These are phyloP conservation scores for Trissolcus basalis DNA, from an alignment of 1,140 invertebrate genomes.

Conservation along the genomic window DNA sequence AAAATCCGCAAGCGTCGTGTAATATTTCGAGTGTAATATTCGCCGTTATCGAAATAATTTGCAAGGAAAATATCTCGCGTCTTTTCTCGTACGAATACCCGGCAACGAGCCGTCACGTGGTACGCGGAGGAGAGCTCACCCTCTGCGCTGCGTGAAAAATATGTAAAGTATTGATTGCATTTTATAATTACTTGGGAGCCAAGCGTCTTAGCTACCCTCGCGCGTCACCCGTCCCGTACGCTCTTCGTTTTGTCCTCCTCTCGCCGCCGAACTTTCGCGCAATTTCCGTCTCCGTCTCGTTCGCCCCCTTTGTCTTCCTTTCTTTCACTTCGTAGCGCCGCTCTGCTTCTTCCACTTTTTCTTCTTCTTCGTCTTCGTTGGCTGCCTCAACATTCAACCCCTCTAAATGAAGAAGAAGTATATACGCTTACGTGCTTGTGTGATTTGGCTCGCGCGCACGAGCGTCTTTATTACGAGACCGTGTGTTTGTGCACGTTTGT, in stretches of 20 bases:
- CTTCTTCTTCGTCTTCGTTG: conserved; percentile 40
- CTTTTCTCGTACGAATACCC: conserved; percentile 59
- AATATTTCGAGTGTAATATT: conserved; percentile 44
- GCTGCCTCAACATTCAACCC: conserved; percentile 25
- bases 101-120: conserved; percentile 58
- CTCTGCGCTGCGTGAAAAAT: conserved; percentile 74
- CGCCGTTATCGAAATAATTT: conserved; percentile 47
- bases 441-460: conserved; percentile 48
- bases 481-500: conserved; percentile 39
- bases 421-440: conserved; percentile 54
- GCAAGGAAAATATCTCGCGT: conserved; percentile 49
- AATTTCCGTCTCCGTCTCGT: conserved; percentile 62
- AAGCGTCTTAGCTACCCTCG: conserved; percentile 75
- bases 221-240: conserved; percentile 60
- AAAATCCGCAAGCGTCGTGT: conserved; percentile 8
- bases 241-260: conserved; percentile 46
- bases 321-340: conserved; percentile 48
- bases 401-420: conserved; percentile 60
- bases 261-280: conserved; percentile 57
- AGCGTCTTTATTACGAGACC: conserved; percentile 38
- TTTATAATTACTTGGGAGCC: conserved; percentile 77
- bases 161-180: conserved; percentile 78
- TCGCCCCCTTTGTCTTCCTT: conserved; percentile 59
- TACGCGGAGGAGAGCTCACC: conserved; percentile 57
- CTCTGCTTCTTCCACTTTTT: conserved; percentile 39